Base-by-base conservation (phyloP, 2,888 invertebrate species). In the Drosophila demipolita region DNA sequence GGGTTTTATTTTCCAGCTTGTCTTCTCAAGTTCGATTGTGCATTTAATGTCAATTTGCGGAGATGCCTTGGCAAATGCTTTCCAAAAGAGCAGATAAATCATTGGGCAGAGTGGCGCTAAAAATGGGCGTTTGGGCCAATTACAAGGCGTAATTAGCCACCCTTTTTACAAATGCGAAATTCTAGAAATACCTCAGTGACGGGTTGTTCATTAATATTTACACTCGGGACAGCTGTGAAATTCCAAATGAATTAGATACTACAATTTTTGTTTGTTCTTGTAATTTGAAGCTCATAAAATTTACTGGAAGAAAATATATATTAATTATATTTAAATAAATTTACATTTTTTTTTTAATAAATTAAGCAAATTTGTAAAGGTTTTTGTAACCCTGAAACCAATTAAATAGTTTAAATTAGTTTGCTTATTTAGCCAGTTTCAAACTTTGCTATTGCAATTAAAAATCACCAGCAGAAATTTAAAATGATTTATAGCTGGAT, bases 31-130 rank as follows among this genome's bases (percentile, higher is more conserved):
- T 87, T 87, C 78, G 80, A 86, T 83, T 84, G 79, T 78, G 87
- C 87, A 89, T 87, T 89, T 87, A 82, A 87, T 77, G 89, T 75
- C 75, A 84, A 76, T 81, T 90, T 78, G 76, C 64, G 74, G 63
- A 61, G 60, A 49, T 66, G 64, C 69, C 50, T 66, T 64, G 62
- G 57, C 77, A 75, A 80, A 71, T 80, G 77, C 76, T 80, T 75
- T 57, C 48, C 45, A 17, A 12, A 35, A 50, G 67, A 57, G 42
- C 66, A 87, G 78, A 87, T 87, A 78, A 86, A 81, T 81, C 89
- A 83, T 81, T 72, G 64, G 59, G 40, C 40, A 11, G 62, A 36
- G 6, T 11, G 49, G 54, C 45, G 48, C 45, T 29, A 48, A 53
- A 26, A 57, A 33, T 23, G 49, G 40, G 17, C 29, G 58, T 45